phyloP scores from a whole-genome alignment of 2,888 invertebrate genomes.

The Xanthorhoe designata region DNA sequence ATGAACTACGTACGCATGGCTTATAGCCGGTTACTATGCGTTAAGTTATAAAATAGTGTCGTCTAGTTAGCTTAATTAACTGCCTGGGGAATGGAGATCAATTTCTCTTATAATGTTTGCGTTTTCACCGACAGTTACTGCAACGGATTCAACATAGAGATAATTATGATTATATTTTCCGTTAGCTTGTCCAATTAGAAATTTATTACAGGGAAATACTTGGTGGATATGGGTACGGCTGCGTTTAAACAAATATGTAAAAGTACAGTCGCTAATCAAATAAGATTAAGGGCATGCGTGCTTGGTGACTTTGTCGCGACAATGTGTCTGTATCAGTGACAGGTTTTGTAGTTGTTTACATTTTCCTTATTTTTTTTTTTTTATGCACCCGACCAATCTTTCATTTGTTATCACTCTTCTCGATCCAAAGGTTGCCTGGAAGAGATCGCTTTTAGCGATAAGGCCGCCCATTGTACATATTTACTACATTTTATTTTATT shows the following conservation, averaged over 20 bases:
- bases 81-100: slow-evolving; percentile 35
- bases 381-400: too few species aligned
- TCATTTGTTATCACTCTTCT: too few species aligned
- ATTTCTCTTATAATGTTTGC: slow-evolving; percentile 41
- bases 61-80: slow-evolving; percentile 43
- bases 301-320: neutral
- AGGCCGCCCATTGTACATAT: too few species aligned
- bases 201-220: slow-evolving; percentile 19
- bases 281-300: neutral
- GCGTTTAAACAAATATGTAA: neutral
- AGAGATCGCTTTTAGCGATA: too few species aligned
- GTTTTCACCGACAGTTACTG: slow-evolving; percentile 37
- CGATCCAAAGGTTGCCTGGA: too few species aligned
- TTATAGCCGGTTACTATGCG: slow-evolving; percentile 32
- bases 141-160: slow-evolving; percentile 30
- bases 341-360: too few species aligned
- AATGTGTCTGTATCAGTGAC: too few species aligned
- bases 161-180: slow-evolving; percentile 33
- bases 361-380: too few species aligned
- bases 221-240: slow-evolving; percentile 9
- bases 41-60: slow-evolving; percentile 41
- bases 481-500: too few species aligned
- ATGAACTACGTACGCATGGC: slow-evolving; percentile 18
- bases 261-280: neutral
- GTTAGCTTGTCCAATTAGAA: slow-evolving; percentile 30